Evolutionary conservation across 2,888 invertebrate species (phyloP).

Genomic region (Epirrhoe tristata): DNA sequence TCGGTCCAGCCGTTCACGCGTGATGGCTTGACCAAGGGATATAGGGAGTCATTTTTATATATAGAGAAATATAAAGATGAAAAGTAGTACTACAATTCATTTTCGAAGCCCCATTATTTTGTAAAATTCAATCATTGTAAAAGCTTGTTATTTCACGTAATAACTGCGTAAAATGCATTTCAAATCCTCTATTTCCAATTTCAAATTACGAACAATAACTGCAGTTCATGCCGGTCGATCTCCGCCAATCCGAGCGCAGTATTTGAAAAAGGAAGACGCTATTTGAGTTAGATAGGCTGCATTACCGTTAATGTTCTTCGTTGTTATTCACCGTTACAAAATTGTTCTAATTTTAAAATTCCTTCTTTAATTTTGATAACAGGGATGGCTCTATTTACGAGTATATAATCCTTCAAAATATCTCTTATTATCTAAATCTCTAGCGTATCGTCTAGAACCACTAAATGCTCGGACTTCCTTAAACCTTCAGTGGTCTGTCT

Average conservation of each 20-base stretch:
- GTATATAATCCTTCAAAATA: no score
- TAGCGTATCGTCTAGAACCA: no score
- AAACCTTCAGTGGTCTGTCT: no score
- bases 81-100: background rate
- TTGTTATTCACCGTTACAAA: constrained; percentile 17
- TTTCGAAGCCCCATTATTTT: background rate
- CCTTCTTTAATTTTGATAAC: constrained; percentile 17
- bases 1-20: no score
- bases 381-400: no score
- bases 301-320: constrained; percentile 51
- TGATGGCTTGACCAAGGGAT: no score
- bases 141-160: constrained; percentile 43
- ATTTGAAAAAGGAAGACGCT: constrained; percentile 60
- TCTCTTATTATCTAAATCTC: no score
- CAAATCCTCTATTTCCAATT: constrained; percentile 65
- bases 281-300: constrained; percentile 54
- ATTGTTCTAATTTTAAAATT: constrained; percentile 19
- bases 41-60: no score
- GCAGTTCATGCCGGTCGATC: constrained; percentile 42
- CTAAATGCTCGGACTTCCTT: no score
- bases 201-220: constrained; percentile 55
- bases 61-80: background rate
- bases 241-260: constrained; percentile 51
- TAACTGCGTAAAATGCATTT: constrained; percentile 57
- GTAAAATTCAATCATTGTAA: constrained; percentile 30